Base-by-base conservation (phyloP, 2,888 invertebrate species). In the Cancer borealis region DNA sequence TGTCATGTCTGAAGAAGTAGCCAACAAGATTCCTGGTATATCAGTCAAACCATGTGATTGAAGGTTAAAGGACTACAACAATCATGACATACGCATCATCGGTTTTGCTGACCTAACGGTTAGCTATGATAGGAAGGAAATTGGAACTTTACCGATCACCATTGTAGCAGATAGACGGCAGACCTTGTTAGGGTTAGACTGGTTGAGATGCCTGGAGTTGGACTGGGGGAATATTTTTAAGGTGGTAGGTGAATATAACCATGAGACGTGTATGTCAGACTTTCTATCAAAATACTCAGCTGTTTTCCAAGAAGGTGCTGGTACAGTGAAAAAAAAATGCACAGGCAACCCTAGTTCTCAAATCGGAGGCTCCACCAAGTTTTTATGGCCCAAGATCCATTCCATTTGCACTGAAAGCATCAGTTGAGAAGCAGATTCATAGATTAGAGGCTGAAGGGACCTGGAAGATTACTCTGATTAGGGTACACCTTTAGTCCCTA, bases 401-500 rank as follows among this genome's bases (percentile, higher is more conserved):
- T 30, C 30, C 87, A 30, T 87, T 87, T 87, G 87, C 87, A n/a
- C 45, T 26, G 87, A 87, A 87, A 5, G 39, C 87, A 26, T 87
- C 87, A 87, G 87, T 26, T 30, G 87, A 87, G 87, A 4, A 87
- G 17, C 39, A 87, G 4, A 87, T 87, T 30, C 14, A 5, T 5
- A 39, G 30, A 6, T 87, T 87, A 4, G 87, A 87, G 30, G 87
- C 87, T 21, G 87, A 87, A 87, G 79, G 79, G 10, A 79, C 30
- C 21, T 79, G 95, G 49, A 93, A 79, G 88, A 92, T 10, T 95
- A 95, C 54, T 96, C 95, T 21, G 95, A 96, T 46, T 96, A 95
- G 96, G 96, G 93, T 45, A 96, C 96, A 54, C 96, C 96, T 14
- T 94, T 93, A 14, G 93, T 95, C 21, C 96, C 96, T 79, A 95